Percentiles rank a stretch among this genome's conserved stretches.
Conservation (phyloP, 2,888 invertebrate genomes). For the Epiblema foenella region DNA sequence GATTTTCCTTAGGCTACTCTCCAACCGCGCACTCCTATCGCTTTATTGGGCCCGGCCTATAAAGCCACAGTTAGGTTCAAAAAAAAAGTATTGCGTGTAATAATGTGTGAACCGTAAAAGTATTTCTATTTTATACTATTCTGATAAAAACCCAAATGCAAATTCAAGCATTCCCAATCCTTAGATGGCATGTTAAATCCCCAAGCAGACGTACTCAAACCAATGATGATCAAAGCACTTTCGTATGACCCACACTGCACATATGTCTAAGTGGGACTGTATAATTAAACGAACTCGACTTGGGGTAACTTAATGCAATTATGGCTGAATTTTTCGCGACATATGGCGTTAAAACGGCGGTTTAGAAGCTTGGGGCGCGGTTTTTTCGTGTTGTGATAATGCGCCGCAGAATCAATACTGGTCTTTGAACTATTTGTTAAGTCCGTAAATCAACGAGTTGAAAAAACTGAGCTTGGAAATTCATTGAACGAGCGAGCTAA, state of each 20-base stretch:
- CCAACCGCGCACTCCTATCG: too few relatives aligned
- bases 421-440: slow-evolving; percentile 20
- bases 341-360: slow-evolving; percentile 72
- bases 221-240: slow-evolving; percentile 43
- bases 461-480: background rate
- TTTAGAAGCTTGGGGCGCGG: slow-evolving; percentile 57
- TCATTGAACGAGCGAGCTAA: background rate
- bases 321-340: slow-evolving; percentile 82
- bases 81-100: too few relatives aligned
- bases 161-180: slow-evolving; percentile 17
- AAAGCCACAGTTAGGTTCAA: too few relatives aligned
- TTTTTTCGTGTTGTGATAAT: slow-evolving; percentile 53
- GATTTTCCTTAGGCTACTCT: too few relatives aligned
- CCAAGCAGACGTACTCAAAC: slow-evolving; percentile 28
- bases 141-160: background rate
- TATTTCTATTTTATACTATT: too few relatives aligned
- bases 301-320: slow-evolving; percentile 82
- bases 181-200: slow-evolving; percentile 21
- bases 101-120: too few relatives aligned
- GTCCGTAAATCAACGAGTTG: background rate
- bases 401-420: slow-evolving; percentile 32
- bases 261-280: slow-evolving; percentile 82
- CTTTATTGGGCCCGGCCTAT: too few relatives aligned
- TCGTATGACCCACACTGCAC: slow-evolving; percentile 56
- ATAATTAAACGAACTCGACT: slow-evolving; percentile 79